Evolutionary conservation across 1,140 invertebrate species (phyloP), one percentile per base, ranked within the genome.

Genomic region (Ladona fulva): DNA sequence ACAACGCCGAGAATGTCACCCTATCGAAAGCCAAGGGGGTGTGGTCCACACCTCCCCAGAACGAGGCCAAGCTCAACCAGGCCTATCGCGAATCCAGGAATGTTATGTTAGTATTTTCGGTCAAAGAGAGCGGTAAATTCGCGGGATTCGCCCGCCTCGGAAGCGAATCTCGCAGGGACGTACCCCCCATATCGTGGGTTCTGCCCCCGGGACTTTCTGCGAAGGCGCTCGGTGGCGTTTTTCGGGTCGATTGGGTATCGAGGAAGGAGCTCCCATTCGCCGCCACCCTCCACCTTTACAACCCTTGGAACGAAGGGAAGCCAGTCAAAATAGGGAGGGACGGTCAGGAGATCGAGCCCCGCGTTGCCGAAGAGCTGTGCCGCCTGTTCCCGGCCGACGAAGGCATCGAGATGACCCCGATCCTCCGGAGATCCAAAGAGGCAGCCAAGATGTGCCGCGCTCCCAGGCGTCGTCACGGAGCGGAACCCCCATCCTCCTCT

Each of bases 251-350:
- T 83, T 99, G 97, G 97, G 94, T 99, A 78, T 97, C 94, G 80
- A 92, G 95, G 82, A 95, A 96, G 82, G 97, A 99, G 84, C 87
- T 99, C 75, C 91, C 95, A 14, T 99, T 99, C 82, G 93, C 91
- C 78, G 93, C 93, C 79, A 98, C 96, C 0, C 89, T 94, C 80
- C 96, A 98, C 86, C 86, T 99, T 25, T 97, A 97, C 82, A 99
- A 99, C 89, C 92, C 95, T 6, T 99, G 97, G 96, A 99, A 99
- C 89, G 96, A 99, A 85, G 95, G 96, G 42, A 98, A 98, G 86
- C 96, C 97, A 76, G 97, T 99, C 0, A 99, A 99, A 89, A 99
- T 99, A 83, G 97, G 97, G 19, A 89, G 97, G 81, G 97, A 99
- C 89, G 97, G 97, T 22, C 97, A 91, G 89, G 96, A 98, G 89